Evolutionary conservation across 2,888 invertebrate genomes (phyloP).

Genomic region (Drosophila algonquin): DNA sequence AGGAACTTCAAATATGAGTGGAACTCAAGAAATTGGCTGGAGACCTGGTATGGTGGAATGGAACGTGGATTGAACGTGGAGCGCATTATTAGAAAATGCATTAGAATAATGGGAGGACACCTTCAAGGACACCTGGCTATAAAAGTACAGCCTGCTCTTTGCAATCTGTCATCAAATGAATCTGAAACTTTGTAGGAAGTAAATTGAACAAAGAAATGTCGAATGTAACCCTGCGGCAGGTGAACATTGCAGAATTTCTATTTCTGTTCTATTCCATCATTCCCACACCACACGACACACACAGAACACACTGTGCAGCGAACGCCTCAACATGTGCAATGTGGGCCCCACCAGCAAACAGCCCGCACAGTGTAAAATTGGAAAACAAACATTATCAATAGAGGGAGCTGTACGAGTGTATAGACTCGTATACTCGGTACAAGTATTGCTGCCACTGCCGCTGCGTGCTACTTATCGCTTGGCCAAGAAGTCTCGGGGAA

Average conservation of each 20-base stretch:
- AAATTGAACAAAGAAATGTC: not conserved
- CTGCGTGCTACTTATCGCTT: conserved; percentile 44
- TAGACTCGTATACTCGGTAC: too few relatives aligned
- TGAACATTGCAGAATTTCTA: too few relatives aligned
- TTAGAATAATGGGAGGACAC: not conserved
- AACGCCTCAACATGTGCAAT: conserved; percentile 1
- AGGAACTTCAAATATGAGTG: conserved; percentile 30
- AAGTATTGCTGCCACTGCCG: conserved; percentile 3
- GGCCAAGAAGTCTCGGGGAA: conserved; percentile 25
- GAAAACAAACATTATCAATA: conserved; percentile 23
- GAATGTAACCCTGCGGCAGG: too few relatives aligned
- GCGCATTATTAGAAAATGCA: too few relatives aligned
- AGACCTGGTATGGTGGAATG: not conserved
- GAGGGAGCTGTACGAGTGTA: conserved; percentile 1
- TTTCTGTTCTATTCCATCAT: not conserved
- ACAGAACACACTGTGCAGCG: not conserved
- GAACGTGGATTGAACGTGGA: not conserved
- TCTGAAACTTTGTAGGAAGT: not conserved
- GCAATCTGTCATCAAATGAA: not conserved
- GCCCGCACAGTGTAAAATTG: conserved; percentile 25
- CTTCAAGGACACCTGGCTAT: too few relatives aligned
- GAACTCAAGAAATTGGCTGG: conserved; percentile 4
- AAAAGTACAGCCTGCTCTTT: too few relatives aligned
- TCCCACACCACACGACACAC: not conserved
- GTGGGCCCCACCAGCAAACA: conserved; percentile 11